A percentile compares a stretch with the other conserved stretches of the same genome.
These are phyloP conservation scores for Gnatocerus cornutus DNA, from an alignment of 2,888 invertebrate genomes.

Conservation along the genomic window DNA sequence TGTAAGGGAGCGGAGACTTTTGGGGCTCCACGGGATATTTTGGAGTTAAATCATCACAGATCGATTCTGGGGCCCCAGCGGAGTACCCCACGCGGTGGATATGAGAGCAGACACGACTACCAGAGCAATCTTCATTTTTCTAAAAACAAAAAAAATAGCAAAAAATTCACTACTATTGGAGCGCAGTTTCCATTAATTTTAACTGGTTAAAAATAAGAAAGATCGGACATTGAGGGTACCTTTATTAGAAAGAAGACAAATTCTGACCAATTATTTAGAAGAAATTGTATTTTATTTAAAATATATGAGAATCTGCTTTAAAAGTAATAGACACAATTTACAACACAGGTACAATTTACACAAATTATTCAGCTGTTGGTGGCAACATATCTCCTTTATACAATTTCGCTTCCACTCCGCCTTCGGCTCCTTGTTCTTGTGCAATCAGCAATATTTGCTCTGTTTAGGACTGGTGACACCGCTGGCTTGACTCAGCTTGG, in stretches of 20 bases:
- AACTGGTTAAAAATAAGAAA: too few species aligned
- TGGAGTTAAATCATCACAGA: slow-evolving; percentile 80
- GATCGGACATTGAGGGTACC: too few species aligned
- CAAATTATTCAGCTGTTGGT: too few species aligned
- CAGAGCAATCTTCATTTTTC: slow-evolving; percentile 44
- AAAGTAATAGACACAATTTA: too few species aligned
- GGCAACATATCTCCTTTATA: slow-evolving; percentile 96
- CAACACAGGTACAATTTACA: too few species aligned
- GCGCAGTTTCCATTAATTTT: too few species aligned
- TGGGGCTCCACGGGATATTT: slow-evolving; percentile 78
- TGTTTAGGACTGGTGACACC: slow-evolving; percentile 81
- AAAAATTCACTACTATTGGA: too few species aligned
- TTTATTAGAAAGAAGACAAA: too few species aligned
- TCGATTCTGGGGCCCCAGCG: slow-evolving; percentile 77
- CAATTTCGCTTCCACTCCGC: slow-evolving; percentile 93
- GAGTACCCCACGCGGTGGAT: slow-evolving; percentile 71
- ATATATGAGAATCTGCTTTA: too few species aligned
- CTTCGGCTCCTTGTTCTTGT: slow-evolving; percentile 72
- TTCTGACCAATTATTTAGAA: too few species aligned
- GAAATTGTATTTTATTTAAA: too few species aligned
- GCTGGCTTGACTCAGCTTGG: slow-evolving; percentile 86
- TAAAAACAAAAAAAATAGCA: slow-evolving; percentile 39
- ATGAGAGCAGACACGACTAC: slow-evolving; percentile 50
- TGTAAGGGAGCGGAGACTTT: slow-evolving; percentile 75
- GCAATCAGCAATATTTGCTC: slow-evolving; percentile 87